These are phyloP conservation scores for Anhinga anhinga DNA, from an alignment of 2,113 vertebrate species.

Conservation along the genomic window DNA sequence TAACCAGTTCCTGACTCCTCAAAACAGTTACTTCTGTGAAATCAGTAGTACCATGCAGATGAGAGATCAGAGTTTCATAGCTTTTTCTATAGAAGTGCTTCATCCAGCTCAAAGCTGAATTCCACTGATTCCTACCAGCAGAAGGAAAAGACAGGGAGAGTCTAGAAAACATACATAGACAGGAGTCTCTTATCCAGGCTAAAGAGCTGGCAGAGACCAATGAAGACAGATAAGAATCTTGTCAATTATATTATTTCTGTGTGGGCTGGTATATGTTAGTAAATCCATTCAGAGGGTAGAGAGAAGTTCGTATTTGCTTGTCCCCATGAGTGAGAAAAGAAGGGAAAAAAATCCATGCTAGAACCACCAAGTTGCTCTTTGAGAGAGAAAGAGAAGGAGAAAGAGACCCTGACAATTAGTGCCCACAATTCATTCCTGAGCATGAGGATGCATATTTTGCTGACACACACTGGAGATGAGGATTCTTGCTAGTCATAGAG, in stretches of 20 bases:
- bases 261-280: neutral
- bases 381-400: neutral
- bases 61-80: neutral
- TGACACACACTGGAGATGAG: neutral
- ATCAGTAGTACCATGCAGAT: neutral
- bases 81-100: neutral
- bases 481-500: neutral
- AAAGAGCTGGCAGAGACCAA: neutral
- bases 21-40: neutral
- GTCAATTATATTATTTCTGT: neutral
- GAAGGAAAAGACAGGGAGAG: neutral
- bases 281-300: neutral
- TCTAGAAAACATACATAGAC: neutral
- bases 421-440: neutral
- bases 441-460: neutral
- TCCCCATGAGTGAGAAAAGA: neutral
- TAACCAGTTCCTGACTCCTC: neutral
- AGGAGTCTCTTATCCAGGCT: neutral
- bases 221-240: neutral
- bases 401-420: neutral
- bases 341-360: neutral
- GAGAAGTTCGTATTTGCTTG: neutral
- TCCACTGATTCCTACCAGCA: neutral
- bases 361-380: neutral
- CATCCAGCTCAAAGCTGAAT: neutral